These are phyloP conservation scores for Cephalopachus bancanus DNA, from an alignment of 2,797 vertebrate genomes.

Conservation along the genomic window DNA sequence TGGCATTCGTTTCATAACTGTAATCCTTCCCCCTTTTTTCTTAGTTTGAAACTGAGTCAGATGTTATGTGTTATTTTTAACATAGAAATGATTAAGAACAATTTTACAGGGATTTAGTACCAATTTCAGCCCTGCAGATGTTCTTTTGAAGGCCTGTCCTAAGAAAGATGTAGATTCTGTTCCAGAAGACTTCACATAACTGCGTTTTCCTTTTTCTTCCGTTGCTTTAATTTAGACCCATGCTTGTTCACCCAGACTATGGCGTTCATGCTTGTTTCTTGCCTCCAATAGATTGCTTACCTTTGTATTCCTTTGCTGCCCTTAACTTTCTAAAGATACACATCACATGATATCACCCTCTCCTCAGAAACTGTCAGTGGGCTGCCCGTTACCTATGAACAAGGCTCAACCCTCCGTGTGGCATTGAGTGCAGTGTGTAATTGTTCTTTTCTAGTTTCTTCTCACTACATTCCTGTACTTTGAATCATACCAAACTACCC, in stretches of 20 bases:
- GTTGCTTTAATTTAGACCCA: accelerated
- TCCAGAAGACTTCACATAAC: no score
- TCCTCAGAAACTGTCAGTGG: neutral
- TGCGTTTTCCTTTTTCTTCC: neutral
- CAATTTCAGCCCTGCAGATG: no score
- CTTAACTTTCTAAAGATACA: neutral
- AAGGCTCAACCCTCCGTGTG: neutral
- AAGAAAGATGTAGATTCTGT: accelerated
- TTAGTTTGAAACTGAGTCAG: neutral
- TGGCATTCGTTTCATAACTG: neutral
- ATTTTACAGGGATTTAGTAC: accelerated
- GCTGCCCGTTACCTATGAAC: accelerated
- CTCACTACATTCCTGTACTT: neutral
- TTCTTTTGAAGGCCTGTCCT: neutral
- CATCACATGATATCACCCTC: neutral
- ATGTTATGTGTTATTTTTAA: neutral
- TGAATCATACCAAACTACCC: neutral
- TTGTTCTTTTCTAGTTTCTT: neutral
- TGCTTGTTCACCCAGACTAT: neutral
- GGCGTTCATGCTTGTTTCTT: neutral
- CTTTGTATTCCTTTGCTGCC: neutral
- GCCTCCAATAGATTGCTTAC: neutral
- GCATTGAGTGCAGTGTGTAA: neutral
- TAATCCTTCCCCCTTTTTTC: neutral
- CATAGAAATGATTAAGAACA: neutral